phyloP scores from a whole-genome alignment of 2,797 vertebrate genomes.

The Gallinago solitaria region DNA sequence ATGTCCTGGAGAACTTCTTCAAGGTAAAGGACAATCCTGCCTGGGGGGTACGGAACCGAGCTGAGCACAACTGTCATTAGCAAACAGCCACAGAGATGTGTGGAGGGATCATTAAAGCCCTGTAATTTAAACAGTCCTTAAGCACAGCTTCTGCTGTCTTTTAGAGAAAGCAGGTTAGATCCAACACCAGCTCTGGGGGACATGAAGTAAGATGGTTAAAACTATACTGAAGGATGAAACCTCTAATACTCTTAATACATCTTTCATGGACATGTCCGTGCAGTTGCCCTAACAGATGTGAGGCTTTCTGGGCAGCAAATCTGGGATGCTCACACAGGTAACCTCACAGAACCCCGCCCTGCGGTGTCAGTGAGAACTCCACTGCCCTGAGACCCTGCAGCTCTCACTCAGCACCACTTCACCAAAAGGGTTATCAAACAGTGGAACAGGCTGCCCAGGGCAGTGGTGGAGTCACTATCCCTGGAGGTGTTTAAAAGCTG shows the following conservation, averaged over 20 bases:
- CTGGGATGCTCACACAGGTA: not conserved
- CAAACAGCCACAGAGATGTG: not conserved
- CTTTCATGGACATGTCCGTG: not conserved
- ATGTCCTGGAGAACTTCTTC: slow-evolving; percentile 83
- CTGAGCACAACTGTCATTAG: not conserved
- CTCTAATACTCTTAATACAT: not conserved
- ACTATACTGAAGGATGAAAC: not conserved
- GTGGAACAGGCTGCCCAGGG: not conserved
- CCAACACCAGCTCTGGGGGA: not conserved
- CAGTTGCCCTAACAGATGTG: not conserved
- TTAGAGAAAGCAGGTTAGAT: not conserved
- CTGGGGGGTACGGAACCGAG: not conserved
- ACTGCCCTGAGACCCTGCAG: not conserved
- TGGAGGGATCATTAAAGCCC: not conserved
- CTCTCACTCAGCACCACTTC: not conserved
- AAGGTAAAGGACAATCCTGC: slow-evolving; percentile 72
- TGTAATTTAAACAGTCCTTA: not conserved
- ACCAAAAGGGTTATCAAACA: not conserved
- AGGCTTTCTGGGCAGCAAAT: not conserved
- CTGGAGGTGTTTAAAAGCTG: not conserved
- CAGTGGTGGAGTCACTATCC: not conserved
- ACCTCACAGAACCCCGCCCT: not conserved
- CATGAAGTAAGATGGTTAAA: not conserved
- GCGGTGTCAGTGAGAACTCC: not conserved
- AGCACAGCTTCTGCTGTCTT: not conserved